Base-by-base conservation (phyloP, 2,113 vertebrate species). In the Tachysurus fulvidraco region DNA sequence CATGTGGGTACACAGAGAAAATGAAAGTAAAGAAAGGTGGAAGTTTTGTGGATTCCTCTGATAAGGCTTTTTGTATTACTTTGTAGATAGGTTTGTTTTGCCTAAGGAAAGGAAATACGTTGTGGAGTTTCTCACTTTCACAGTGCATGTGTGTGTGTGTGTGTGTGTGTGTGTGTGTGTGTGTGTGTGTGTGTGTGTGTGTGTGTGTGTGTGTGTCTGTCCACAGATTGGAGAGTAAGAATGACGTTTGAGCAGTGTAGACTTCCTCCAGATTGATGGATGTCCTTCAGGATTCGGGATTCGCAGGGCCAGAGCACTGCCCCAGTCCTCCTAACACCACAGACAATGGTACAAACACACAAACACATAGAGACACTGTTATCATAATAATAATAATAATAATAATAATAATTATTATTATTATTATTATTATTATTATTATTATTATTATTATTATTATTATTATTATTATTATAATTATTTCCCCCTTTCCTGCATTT, bases 241-340 rank as follows among this genome's bases (percentile, higher is more conserved):
- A 88, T 89, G 88, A 86, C 79, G 88, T 89, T 84, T 86, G 59
- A 80, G 57, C 81, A 62, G 83, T 76, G 81, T 50, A 87, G 81
- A 89, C 78, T 89, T 73, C 59, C 74, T 77, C 76, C 81, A 86
- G 74, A 87, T 74, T 90, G 86, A 91, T 91, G 91, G 91, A 91
- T 84, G 89, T 89, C 85, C 82, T 90, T 78, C 89, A 89, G 87
- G 87, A 90, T 60, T 76, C 85, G 30, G 85, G 60, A 60, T 88
- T 87, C 60, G 41, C 90, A 87, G 88, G 77, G 81, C 85, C 74
- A 50, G 90, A 85, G 65, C 80, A 17, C 52, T 85, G 85, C 85
- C 83, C 88, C 85, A 86, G 87, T 84, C 87, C 87, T 67, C 73
- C 87, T 55, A 60, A 88, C 69, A 9, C 74, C 21, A 30, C 21